Evolutionary conservation across 2,797 vertebrate genomes (phyloP), one percentile per base, ranked within the genome.

Genomic region (Apodemus agrarius): DNA sequence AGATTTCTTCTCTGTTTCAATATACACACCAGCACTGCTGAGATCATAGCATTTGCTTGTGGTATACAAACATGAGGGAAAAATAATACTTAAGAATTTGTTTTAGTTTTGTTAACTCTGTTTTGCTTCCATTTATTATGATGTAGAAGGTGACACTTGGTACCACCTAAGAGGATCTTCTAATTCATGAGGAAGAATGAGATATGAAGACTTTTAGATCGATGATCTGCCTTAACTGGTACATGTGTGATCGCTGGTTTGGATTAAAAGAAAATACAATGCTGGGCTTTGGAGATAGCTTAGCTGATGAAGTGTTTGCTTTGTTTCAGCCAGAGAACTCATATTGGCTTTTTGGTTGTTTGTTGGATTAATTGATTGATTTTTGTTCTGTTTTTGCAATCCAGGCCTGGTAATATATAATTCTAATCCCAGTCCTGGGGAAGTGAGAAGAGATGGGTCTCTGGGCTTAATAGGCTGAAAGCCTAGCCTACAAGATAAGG

Each of bases 51-150:
- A 6, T 49, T n/a, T 67, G 24, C 14, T 29, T 83, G 43, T 85
- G 63, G 19, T n/a, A 95, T 12, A 61, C 16, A 4, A 0, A 1
- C 0, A 6, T 14, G 7, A 89, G 11, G 10, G 49, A 3, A 0
- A 94, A 89, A 49, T 40, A 22, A 24, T n/a, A 89, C 89, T 29
- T 37, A 61, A 37, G 3, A 6, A 21, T 93, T 88, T 57, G 40
- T 59, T 92, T 91, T 65, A 29, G 21, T 74, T 74, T 31, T 26
- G 0, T 29, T 92, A 61, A 46, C 9, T 65, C 49, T 61, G 21
- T 21, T 91, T 90, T 54, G 22, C 29, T 92, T 93, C 43, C 21
- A 54, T 92, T 90, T 91, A 63, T 80, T 85, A 43, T 88, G 75
- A 26, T 88, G 24, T 34, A 59, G 75, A 93, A 46, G 37, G 40